Evolutionary conservation across 2,888 invertebrate genomes (phyloP).

Genomic region (Hirtodrosophila confusa): DNA sequence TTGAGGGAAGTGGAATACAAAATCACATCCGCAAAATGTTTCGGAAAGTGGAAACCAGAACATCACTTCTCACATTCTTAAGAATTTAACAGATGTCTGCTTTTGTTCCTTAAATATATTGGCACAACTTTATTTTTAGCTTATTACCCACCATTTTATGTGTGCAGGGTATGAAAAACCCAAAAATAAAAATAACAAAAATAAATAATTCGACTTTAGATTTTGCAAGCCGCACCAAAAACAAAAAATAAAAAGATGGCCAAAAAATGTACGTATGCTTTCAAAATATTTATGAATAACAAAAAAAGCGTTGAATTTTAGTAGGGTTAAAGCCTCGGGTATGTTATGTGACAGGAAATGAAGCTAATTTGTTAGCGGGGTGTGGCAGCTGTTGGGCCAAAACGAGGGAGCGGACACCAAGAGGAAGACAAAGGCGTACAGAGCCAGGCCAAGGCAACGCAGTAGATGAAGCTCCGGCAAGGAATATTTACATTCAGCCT

Average conservation of each 20-base stretch:
- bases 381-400: constrained; percentile 51
- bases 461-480: not conserved
- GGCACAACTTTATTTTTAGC: no score
- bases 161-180: constrained; percentile 8
- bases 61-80: no score
- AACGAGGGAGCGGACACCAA: constrained; percentile 22
- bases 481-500: constrained; percentile 36
- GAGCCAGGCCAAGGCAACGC: constrained; percentile 25
- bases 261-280: constrained; percentile 25
- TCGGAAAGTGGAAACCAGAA: no score
- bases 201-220: constrained; percentile 31
- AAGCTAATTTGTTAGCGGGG: constrained; percentile 77
- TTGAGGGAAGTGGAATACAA: no score
- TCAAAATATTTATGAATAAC: constrained; percentile 36
- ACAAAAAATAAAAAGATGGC: constrained; percentile 10
- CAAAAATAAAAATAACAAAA: constrained; percentile 13
- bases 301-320: constrained; percentile 43
- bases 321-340: constrained; percentile 64
- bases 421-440: constrained; percentile 21
- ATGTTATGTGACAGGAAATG: constrained; percentile 77
- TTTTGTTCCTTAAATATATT: no score
- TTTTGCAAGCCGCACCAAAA: constrained; percentile 40
- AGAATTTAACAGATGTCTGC: no score
- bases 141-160: no score
- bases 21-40: no score